Conservation (phyloP, 2,797 vertebrate species). For the Sebastolobus altivelis region DNA sequence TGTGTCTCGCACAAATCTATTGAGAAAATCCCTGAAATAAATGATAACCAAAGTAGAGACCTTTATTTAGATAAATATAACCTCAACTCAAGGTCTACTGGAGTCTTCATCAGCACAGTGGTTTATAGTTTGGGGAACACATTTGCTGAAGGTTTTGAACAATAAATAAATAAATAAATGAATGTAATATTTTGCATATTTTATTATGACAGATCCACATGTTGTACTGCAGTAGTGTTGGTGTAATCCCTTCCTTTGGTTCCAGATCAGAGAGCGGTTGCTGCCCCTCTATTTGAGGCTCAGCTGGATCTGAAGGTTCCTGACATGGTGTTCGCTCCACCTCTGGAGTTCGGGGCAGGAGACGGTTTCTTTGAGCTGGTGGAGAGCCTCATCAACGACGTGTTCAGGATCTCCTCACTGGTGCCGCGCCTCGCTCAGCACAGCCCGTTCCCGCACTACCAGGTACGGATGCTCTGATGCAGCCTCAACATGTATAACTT, state of each 20-base stretch:
- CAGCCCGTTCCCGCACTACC: conserved; percentile 86
- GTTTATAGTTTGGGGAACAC: background rate
- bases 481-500: background rate
- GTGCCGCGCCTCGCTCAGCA: conserved; percentile 87
- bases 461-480: conserved; percentile 83
- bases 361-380: conserved; percentile 88
- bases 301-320: conserved; percentile 88
- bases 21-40: background rate
- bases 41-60: background rate
- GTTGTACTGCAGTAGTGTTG: background rate
- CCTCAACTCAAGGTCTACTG: background rate
- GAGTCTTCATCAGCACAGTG: background rate
- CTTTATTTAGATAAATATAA: background rate
- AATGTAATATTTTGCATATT: background rate
- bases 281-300: conserved; percentile 90
- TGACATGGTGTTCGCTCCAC: conserved; percentile 90
- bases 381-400: conserved; percentile 86
- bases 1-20: background rate
- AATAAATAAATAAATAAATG: background rate
- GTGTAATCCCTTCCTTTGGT: background rate
- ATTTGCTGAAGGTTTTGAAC: background rate
- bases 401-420: conserved; percentile 89
- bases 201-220: background rate
- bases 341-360: conserved; percentile 84
- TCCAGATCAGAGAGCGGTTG: conserved; percentile 84